Evolutionary conservation across 1,140 invertebrate species (phyloP), one percentile per base, ranked within the genome.

Genomic region (Drosophila repleta): DNA sequence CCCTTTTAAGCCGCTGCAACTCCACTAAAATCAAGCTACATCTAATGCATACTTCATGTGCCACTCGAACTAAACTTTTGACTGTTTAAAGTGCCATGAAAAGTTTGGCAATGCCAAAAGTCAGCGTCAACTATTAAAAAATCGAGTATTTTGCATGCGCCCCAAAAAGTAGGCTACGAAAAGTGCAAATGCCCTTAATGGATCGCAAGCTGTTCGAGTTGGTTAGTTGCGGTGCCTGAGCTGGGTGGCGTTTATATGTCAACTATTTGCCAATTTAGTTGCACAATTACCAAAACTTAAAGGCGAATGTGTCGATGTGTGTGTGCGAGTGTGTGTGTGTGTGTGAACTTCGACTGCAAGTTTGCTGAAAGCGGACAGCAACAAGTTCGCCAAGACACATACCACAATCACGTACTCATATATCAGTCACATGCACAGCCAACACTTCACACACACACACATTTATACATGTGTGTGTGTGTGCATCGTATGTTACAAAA

Each of bases 341-440:
- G 32, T 48, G 24, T 24, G 26, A 69, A 72, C 32, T 73, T 73
- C 37, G 70, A 51, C 49, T 73, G 70, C 70, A 68, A 68, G 32
- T 73, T 68, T 55, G 64, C 49, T 67, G 49, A 51, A 56, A 67
- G 64, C 56, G 29, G 39, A 24, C 70, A 72, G 69, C 69, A 68
- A 73, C 64, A 73, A 73, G 70, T 73, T 68, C 55, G 57, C 56
- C 57, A 68, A 73, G 65, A 73, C 56, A 72, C 69, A 72, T 39
- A 72, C 69, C 69, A 57, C 69, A 72, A 72, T 68, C 70, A 73
- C 65, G 70, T 68, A 61, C 70, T 73, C 70, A 58, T 68, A 68
- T 68, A 73, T 67, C 70, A 73, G 55, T 39, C 63, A 39, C 53
- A 66, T 51, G 24, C 48, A 49, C 48, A 49, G 21, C 48, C 48